Base-by-base conservation (phyloP, 2,797 vertebrate genomes). In the Coendou prehensilis region DNA sequence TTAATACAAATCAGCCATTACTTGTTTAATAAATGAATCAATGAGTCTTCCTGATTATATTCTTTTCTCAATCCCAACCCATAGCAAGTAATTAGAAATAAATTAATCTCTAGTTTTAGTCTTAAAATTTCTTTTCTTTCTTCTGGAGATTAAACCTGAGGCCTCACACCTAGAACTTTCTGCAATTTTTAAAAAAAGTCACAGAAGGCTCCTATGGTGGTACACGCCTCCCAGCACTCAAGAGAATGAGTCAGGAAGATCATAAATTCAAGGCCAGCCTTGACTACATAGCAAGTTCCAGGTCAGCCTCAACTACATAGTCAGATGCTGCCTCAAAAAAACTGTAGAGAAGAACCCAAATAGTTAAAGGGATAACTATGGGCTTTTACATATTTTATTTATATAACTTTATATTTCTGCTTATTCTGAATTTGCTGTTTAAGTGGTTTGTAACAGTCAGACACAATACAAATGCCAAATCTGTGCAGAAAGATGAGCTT, bases 91-190 rank as follows among this genome's bases (percentile, higher is more conserved):
- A 75, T 80, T 88, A 23, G 71, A 90, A 86, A 30, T 84, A 84
- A 84, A 84, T 92, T 76, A 82, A 69, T 91, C 30, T 90, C 18
- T 90, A 57, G 87, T 95, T 90, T 92, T 85, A 17, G 45, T 89
- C n/a, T 56, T 91, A 22, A 17, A 73, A 45, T 93, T 91, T 71
- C 9, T 78, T 79, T n/a, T 67, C 33, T 67, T n/a, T 79, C 28
- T 79, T 79, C 17, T 56, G 17, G 33, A n/a, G 8, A 56, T 56
- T 50, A 56, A 79, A 33, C 33, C 9, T 3, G 22, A 17, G 50
- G 9, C 50, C 56, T 79, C 30, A 54, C 28, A 78, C 47, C 73
- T 47, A 30, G 75, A 28, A 33, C 47, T 52, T 78, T 20, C 50
- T 52, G 8, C 47, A 78, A 9, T 47, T 47, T 78, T 78, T 52